Base-by-base conservation (phyloP, 2,797 vertebrate genomes). In the Lithobates pipiens region DNA sequence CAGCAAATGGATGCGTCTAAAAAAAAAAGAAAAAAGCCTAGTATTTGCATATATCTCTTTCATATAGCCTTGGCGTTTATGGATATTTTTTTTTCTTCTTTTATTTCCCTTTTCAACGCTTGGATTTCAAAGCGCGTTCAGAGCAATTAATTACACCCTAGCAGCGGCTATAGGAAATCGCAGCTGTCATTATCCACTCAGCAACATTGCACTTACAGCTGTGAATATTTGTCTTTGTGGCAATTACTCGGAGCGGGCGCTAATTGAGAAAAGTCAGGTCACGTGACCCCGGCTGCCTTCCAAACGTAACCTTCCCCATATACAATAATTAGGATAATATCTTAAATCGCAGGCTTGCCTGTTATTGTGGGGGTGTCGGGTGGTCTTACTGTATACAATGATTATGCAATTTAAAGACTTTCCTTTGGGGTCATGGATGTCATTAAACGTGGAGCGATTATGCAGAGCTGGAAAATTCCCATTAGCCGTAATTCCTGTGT, bases 71-170 rank as follows among this genome's bases (percentile, higher is more conserved):
- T 89, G 90, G 89, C 91, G 89, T 92, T 92, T 92, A 87, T 89
- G 89, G 81, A 83, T 77, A 0, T 86, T 2, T 36, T 39, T 9
- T 4, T 0, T 89, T 76, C 67, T 18, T 18, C 5, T 18, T 27
- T 36, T 77, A 54, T 54, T 54, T 54, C 15, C 50, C 50, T 78
- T 44, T 90, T 90, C 88, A 77, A 78, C 76, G 67, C 72, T 0
- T 0, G 85, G 86, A 89, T 90, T 90, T 89, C 44, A 88, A 92
- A 90, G 86, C 88, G 88, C 91, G 90, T 90, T 88, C 90, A 86
- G 88, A 89, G 90, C 91, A 91, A 92, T 93, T 92, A 91, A 92
- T 93, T 92, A 91, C 89, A 90, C 77, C 90, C 88, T 90, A 88
- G 86, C 87, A 80, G 88, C 81, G 78, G 88, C 89, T 57, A 89